These are phyloP conservation scores for Watsonalla binaria DNA, from an alignment of 2,888 invertebrate species.

Conservation along the genomic window DNA sequence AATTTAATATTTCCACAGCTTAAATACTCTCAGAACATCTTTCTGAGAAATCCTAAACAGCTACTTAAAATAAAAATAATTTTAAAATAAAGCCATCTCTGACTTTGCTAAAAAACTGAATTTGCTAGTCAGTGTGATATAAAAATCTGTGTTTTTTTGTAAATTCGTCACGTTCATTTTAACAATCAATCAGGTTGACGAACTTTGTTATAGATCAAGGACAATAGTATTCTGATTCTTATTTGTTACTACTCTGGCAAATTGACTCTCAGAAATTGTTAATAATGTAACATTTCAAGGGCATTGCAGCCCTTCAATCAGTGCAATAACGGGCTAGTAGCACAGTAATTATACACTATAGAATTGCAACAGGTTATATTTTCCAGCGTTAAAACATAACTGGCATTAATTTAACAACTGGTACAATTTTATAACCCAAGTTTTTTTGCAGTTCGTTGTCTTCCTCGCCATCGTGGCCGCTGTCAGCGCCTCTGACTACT, in stretches of 20 bases:
- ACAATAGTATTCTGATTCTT: background rate
- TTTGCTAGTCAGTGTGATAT: no score
- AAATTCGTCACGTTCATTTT: background rate
- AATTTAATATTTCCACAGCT: constrained; percentile 11
- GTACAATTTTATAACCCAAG: background rate
- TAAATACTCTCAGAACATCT: no score
- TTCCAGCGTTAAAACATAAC: background rate
- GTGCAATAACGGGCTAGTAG: no score
- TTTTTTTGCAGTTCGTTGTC: constrained; percentile 46
- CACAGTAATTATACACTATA: no score
- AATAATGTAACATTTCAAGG: no score
- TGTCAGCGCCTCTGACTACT: constrained; percentile 39
- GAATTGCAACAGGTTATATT: no score
- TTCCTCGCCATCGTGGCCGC: constrained; percentile 46
- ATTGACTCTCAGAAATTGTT: no score
- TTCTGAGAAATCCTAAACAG: no score
- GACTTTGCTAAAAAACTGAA: background rate
- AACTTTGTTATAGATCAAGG: constrained; percentile 1
- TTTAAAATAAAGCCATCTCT: no score
- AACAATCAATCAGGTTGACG: background rate
- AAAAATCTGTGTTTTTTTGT: background rate
- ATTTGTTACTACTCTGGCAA: no score
- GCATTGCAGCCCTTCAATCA: no score
- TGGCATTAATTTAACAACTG: background rate
- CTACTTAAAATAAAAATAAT: no score